Conservation (phyloP, 2,113 vertebrate species). For the human region DNA sequence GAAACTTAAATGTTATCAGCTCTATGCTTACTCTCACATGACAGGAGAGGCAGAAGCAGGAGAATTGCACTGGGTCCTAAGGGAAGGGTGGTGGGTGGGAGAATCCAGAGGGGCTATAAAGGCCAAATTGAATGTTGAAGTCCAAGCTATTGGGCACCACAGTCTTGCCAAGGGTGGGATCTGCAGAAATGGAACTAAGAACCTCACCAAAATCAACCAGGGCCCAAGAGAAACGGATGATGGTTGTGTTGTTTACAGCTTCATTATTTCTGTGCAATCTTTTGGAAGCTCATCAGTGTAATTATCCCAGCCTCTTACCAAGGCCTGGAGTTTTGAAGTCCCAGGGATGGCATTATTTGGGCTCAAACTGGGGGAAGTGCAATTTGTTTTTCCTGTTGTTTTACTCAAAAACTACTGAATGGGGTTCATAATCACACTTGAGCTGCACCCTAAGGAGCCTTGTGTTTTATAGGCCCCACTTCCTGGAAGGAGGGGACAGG, state of each 20-base stretch:
- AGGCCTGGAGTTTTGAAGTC: constrained; percentile 47
- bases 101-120: not conserved
- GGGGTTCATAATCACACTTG: constrained; percentile 52
- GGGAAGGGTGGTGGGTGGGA: not conserved
- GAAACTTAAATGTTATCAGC: not conserved
- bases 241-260: constrained; percentile 37
- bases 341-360: constrained; percentile 58
- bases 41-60: not conserved
- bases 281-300: constrained; percentile 44
- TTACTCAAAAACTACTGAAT: constrained; percentile 65
- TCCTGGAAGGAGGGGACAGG: not conserved
- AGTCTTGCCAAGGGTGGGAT: constrained; percentile 12
- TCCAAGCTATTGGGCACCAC: not conserved
- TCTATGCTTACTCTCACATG: not conserved
- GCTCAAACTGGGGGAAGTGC: constrained; percentile 56
- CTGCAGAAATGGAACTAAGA: not conserved
- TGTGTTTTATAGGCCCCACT: not conserved
- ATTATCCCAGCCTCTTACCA: constrained; percentile 65
- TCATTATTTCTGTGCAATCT: constrained; percentile 55
- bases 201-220: constrained; percentile 5
- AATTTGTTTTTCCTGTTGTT: constrained; percentile 68
- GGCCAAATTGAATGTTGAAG: not conserved
- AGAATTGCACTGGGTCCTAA: not conserved
- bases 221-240: not conserved
- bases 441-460: constrained; percentile 29